Conservation (phyloP, 2,888 invertebrate genomes). For the Idaea aversata region DNA sequence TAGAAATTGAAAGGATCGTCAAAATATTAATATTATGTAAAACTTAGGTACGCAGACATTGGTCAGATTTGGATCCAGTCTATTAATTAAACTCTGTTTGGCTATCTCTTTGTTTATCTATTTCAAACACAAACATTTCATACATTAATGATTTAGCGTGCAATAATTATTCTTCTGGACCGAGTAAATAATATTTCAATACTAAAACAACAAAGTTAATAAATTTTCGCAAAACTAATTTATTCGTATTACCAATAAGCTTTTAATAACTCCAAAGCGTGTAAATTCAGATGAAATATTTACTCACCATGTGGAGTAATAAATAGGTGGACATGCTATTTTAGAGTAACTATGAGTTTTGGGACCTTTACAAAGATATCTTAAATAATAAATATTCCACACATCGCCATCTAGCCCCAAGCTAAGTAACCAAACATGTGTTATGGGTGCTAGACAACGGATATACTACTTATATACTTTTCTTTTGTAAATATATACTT, state of each 20-base stretch:
- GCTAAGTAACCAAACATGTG: too few species aligned
- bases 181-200: background rate
- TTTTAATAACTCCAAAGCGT: slow-evolving; percentile 1
- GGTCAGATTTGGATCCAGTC: background rate
- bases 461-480: too few species aligned
- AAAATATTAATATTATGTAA: too few species aligned
- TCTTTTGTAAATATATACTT: too few species aligned
- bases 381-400: too few species aligned
- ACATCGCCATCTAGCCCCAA: too few species aligned
- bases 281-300: slow-evolving; percentile 4
- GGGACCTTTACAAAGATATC: background rate
- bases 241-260: slow-evolving; percentile 2
- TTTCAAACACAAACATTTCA: background rate
- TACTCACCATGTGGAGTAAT: background rate
- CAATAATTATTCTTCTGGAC: background rate
- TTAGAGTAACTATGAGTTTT: background rate
- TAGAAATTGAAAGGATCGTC: too few species aligned
- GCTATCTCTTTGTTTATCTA: background rate
- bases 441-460: too few species aligned
- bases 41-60: too few species aligned
- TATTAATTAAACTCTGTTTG: background rate
- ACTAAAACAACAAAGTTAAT: background rate
- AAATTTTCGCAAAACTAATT: background rate
- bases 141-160: background rate
- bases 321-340: background rate